Evolutionary conservation across 1,140 invertebrate species (phyloP).

Genomic region (Ostrea denselamellosa): DNA sequence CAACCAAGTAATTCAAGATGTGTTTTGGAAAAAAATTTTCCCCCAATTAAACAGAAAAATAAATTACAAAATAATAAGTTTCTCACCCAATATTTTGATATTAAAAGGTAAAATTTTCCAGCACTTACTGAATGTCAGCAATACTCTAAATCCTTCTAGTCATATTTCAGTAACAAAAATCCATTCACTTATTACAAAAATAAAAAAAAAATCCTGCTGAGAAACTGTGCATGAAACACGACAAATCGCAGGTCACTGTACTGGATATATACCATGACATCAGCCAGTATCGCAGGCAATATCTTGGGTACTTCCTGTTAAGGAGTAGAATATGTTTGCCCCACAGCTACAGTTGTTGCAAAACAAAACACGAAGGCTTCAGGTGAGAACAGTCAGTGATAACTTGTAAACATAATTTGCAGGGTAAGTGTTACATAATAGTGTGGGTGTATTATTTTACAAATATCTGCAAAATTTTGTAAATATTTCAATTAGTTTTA

Average conservation of each 20-base stretch:
- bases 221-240: neutral
- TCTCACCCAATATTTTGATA: too few relatives aligned
- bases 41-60: too few relatives aligned
- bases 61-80: too few relatives aligned
- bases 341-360: neutral
- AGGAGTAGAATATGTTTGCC: neutral
- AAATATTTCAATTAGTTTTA: too few relatives aligned
- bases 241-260: neutral
- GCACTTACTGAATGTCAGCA: neutral
- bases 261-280: neutral
- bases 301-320: conserved; percentile 28
- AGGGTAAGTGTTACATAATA: neutral
- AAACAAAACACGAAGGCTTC: neutral
- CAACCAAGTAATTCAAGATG: too few relatives aligned
- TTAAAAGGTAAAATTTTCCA: too few relatives aligned
- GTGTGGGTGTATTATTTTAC: too few relatives aligned
- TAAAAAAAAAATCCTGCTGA: neutral
- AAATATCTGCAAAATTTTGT: too few relatives aligned
- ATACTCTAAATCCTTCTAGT: neutral
- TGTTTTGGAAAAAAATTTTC: too few relatives aligned
- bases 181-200: neutral
- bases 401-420: neutral
- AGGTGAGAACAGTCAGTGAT: conserved; percentile 19
- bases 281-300: neutral
- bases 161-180: neutral